Conservation (phyloP, 2,113 vertebrate genomes). For the Spheniscus mendiculus region DNA sequence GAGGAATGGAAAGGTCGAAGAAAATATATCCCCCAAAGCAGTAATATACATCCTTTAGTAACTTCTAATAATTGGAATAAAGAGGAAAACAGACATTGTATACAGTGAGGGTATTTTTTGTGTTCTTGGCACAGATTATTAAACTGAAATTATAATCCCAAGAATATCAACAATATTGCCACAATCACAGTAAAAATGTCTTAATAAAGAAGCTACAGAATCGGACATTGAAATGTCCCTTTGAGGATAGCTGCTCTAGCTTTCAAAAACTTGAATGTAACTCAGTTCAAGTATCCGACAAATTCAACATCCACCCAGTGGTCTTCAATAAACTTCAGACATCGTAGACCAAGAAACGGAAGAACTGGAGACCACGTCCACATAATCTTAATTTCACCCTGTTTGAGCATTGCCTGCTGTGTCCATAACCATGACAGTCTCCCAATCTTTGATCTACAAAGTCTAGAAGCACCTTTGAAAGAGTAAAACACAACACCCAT, state of each 20-base stretch:
- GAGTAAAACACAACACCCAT: not conserved
- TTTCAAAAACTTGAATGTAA: not conserved
- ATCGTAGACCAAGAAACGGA: not conserved
- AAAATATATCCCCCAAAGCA: not conserved
- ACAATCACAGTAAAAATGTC: not conserved
- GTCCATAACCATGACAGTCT: not conserved
- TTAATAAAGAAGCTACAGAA: not conserved
- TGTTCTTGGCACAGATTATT: not conserved
- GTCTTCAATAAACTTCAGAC: not conserved
- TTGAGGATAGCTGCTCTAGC: not conserved
- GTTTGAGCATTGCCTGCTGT: not conserved
- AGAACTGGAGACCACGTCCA: not conserved
- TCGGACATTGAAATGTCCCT: not conserved
- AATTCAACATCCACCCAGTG: not conserved
- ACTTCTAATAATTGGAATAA: not conserved
- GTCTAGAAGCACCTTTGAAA: not conserved
- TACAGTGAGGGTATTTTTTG: not conserved
- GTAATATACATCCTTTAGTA: not conserved
- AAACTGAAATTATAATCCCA: not conserved
- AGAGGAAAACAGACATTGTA: not conserved
- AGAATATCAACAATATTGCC: not conserved
- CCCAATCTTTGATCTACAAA: not conserved
- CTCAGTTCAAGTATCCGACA: not conserved
- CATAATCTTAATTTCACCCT: not conserved
- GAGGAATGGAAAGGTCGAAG: not conserved